phyloP scores from a whole-genome alignment of 2,797 vertebrate genomes.

The Enteromius paludinosus region DNA sequence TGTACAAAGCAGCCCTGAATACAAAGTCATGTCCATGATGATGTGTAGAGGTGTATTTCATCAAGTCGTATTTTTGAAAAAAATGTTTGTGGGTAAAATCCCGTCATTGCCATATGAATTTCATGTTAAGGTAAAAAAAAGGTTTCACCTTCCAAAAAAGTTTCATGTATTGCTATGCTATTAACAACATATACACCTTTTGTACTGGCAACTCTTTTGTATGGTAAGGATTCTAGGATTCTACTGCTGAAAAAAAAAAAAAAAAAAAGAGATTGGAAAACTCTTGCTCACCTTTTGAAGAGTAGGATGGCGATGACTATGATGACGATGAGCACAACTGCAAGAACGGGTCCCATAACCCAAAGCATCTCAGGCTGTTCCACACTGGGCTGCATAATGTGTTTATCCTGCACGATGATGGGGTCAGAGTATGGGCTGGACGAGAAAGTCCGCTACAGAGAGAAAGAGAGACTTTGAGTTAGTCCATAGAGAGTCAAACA shows the following conservation, averaged over 20 bases:
- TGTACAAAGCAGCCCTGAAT: slow-evolving; percentile 27
- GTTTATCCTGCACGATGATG: slow-evolving; percentile 78
- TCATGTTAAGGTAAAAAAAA: not conserved
- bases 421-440: slow-evolving; percentile 95
- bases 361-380: slow-evolving; percentile 97
- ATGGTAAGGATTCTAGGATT: not conserved
- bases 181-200: not conserved
- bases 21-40: not conserved
- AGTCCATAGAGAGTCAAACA: not conserved
- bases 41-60: not conserved
- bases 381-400: slow-evolving; percentile 71
- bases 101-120: not conserved
- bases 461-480: not conserved
- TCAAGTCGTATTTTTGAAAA: not conserved
- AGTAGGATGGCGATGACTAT: slow-evolving; percentile 97
- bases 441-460: slow-evolving; percentile 88
- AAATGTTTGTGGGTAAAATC: not conserved
- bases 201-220: not conserved
- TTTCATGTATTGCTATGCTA: not conserved
- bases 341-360: slow-evolving; percentile 97
- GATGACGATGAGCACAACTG: slow-evolving; percentile 94
- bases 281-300: slow-evolving; percentile 91
- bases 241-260: too few species aligned
- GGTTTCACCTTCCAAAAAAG: not conserved
- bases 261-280: not conserved